Evolutionary conservation across 2,797 vertebrate genomes (phyloP).

Genomic region (Danio choprae): DNA sequence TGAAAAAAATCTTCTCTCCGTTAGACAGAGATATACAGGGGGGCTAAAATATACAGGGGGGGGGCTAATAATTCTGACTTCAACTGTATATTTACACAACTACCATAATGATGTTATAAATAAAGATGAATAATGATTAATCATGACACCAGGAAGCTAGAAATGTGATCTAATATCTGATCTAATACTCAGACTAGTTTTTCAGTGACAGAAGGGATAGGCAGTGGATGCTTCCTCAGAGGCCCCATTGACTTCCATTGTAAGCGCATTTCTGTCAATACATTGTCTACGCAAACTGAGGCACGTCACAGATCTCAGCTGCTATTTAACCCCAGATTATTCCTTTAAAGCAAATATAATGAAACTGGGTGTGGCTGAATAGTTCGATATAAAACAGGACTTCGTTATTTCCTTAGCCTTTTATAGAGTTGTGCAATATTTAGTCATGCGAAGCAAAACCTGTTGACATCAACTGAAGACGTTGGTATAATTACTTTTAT

Average conservation of each 20-base stretch:
- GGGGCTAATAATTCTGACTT: no score
- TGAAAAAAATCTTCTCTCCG: no score
- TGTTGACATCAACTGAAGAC: no score
- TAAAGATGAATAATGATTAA: neutral
- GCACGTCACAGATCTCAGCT: conserved; percentile 17
- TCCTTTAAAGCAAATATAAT: conserved; percentile 9
- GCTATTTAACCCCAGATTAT: neutral
- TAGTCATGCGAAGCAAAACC: no score
- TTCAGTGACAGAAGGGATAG: neutral
- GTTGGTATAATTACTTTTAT: no score
- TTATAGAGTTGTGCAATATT: neutral
- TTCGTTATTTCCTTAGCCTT: neutral
- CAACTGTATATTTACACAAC: neutral
- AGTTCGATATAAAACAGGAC: neutral
- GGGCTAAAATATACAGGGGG: no score
- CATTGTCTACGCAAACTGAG: conserved; percentile 20
- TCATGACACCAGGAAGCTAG: no score
- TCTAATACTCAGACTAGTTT: neutral
- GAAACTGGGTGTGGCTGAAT: neutral
- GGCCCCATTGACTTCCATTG: conserved; percentile 16
- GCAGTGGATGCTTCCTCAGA: neutral
- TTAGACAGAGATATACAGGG: no score
- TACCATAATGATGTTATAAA: neutral
- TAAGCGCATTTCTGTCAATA: neutral
- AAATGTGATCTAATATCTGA: neutral